These are phyloP conservation scores for Archips xylosteana DNA, from an alignment of 2,888 invertebrate species.

Conservation along the genomic window DNA sequence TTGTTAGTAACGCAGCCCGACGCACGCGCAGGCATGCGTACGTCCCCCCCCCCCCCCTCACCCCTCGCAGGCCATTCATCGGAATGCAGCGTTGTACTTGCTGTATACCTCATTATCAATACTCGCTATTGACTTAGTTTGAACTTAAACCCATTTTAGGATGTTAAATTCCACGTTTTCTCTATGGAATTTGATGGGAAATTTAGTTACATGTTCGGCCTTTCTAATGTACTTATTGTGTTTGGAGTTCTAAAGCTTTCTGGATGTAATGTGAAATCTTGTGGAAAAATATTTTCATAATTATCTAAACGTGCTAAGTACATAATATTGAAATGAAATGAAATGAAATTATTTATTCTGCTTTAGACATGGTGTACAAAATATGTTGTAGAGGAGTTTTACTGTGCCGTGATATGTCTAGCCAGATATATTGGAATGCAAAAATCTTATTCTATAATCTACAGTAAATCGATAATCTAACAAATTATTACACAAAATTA, in stretches of 20 bases:
- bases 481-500: no score
- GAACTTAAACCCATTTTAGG: constrained; percentile 37
- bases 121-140: constrained; percentile 56
- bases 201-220: not conserved
- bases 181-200: not conserved
- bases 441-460: no score
- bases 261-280: not conserved
- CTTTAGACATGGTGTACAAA: no score
- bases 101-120: constrained; percentile 72
- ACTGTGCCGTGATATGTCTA: no score
- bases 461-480: no score
- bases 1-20: constrained; percentile 62
- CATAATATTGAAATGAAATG: no score
- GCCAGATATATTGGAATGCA: no score
- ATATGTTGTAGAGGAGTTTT: no score
- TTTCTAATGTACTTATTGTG: not conserved
- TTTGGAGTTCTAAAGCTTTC: not conserved
- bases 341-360: no score
- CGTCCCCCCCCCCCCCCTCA: constrained; percentile 49
- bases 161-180: constrained; percentile 22
- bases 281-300: not conserved
- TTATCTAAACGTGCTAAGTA: no score
- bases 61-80: constrained; percentile 68
- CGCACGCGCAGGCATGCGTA: constrained; percentile 79
- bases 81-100: constrained; percentile 76